Base-by-base conservation (phyloP, 2,113 vertebrate species). In the Colinus virginianus region DNA sequence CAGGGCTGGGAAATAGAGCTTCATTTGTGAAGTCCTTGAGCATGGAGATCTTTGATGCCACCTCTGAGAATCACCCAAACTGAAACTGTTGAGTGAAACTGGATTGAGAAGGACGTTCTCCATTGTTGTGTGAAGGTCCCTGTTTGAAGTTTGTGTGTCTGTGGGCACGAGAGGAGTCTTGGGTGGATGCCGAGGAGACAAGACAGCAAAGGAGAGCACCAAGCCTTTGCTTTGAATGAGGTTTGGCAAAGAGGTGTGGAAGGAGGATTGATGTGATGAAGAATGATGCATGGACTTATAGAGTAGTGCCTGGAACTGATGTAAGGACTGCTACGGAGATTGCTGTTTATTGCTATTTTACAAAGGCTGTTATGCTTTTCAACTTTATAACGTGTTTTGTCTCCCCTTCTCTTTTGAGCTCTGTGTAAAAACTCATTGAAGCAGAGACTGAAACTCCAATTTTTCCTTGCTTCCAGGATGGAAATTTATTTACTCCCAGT, bases 391-490 rank as follows among this genome's bases (percentile, higher is more conserved):
- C 34, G 20, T 38, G 28, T 59, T 86, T 80, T 43, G 4, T 18
- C 56, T 78, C 53, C 87, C 32, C 26, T 88, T 85, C 78, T 84
- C 66, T 78, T 38, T 14, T 56, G 56, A 92, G 42, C 36, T 85
- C 81, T 53, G 3, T 34, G 25, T 58, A 82, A 76, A 95, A 87
- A 45, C 7, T 89, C 59, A 32, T 10, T 49, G 58, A 92, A 91
- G 49, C 45, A 82, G 71, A 78, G 95, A 82, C 22, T 48, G 49
- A 78, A 68, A 69, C 8, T 48, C 15, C 43, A 53, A 0, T 48
- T 84, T 9, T 26, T 79, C 21, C 68, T 87, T 56, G 16, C 11
- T 87, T 78, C 43, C 40, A 64, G 30, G 80, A 69, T 7, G 58
- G 25, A 30, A 9, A 53, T 6, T 48, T 78, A 18, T 46, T 48